Conservation (phyloP, 2,888 invertebrate species). For the Dusona sp. region DNA sequence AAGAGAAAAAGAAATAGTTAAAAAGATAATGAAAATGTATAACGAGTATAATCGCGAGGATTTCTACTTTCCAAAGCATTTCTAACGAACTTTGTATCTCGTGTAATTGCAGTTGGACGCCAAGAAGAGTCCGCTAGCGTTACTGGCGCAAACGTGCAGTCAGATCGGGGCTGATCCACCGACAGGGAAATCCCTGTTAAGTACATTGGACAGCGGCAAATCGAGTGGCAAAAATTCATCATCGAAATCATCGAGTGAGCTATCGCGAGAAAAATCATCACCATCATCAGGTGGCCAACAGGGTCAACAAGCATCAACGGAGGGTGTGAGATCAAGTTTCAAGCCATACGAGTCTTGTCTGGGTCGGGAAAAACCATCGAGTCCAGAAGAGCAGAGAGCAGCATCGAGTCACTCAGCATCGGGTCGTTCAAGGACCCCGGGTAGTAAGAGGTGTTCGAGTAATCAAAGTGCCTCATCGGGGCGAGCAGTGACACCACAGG, state of each 20-base stretch:
- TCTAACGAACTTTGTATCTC: constrained; percentile 62
- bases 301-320: constrained; percentile 84
- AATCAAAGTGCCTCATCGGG: constrained; percentile 91
- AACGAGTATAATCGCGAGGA: constrained; percentile 44
- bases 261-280: constrained; percentile 88
- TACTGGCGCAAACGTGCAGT: constrained; percentile 98
- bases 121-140: constrained; percentile 98
- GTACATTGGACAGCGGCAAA: constrained; percentile 90
- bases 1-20: not conserved
- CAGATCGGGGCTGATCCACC: constrained; percentile 97
- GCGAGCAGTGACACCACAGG: constrained; percentile 83
- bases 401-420: constrained; percentile 82
- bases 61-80: constrained; percentile 21
- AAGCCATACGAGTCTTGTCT: constrained; percentile 91
- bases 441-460: constrained; percentile 88
- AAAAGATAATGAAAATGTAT: not conserved
- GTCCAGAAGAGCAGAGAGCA: constrained; percentile 88
- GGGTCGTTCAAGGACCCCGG: constrained; percentile 81
- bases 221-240: constrained; percentile 84
- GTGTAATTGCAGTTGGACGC: constrained; percentile 96
- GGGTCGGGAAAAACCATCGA: constrained; percentile 88
- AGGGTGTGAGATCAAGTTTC: constrained; percentile 87
- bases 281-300: constrained; percentile 75
- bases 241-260: constrained; percentile 78
- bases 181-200: constrained; percentile 90